Conservation (phyloP, 2,113 vertebrate genomes). For the Archocentrus centrarchus region DNA sequence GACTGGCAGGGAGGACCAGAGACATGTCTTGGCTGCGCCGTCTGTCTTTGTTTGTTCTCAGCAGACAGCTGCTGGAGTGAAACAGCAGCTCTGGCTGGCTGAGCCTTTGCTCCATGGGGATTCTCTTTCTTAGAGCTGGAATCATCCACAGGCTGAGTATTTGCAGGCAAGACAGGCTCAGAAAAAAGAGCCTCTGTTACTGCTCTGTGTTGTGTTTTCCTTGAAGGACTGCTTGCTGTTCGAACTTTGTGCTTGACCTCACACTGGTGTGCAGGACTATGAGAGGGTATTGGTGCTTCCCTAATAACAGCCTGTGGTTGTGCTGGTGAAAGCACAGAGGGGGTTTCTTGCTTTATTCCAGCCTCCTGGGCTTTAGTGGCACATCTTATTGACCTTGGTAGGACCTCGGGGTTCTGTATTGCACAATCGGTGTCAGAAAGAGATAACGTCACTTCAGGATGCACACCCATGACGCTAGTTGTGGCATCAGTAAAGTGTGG, state of each 20-base stretch:
- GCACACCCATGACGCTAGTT: neutral
- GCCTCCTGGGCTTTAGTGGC: conserved; percentile 37
- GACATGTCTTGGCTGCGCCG: conserved; percentile 37
- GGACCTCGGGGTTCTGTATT: conserved; percentile 28
- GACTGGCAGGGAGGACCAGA: conserved; percentile 45
- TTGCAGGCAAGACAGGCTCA: conserved; percentile 41
- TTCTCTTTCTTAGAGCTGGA: conserved; percentile 43
- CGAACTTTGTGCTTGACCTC: conserved; percentile 60
- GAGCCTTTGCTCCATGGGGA: conserved; percentile 49
- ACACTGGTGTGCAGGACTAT: conserved; percentile 29
- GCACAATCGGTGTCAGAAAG: conserved; percentile 25
- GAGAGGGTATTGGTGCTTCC: conserved; percentile 22
- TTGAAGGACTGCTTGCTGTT: conserved; percentile 46
- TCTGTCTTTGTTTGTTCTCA: conserved; percentile 50
- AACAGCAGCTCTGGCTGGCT: conserved; percentile 30
- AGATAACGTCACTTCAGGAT: conserved; percentile 25
- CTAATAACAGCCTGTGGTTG: conserved; percentile 36
- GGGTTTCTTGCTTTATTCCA: conserved; percentile 35
- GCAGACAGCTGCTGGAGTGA: conserved; percentile 65
- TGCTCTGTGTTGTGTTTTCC: conserved; percentile 51
- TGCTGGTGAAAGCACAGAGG: conserved; percentile 37
- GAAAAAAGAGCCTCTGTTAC: conserved; percentile 44
- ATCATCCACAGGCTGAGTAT: conserved; percentile 33
- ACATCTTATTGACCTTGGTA: conserved; percentile 21
- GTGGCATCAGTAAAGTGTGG: conserved; percentile 32